phyloP scores from a whole-genome alignment of 2,888 invertebrate genomes.

The Muschampia plurimacula region DNA sequence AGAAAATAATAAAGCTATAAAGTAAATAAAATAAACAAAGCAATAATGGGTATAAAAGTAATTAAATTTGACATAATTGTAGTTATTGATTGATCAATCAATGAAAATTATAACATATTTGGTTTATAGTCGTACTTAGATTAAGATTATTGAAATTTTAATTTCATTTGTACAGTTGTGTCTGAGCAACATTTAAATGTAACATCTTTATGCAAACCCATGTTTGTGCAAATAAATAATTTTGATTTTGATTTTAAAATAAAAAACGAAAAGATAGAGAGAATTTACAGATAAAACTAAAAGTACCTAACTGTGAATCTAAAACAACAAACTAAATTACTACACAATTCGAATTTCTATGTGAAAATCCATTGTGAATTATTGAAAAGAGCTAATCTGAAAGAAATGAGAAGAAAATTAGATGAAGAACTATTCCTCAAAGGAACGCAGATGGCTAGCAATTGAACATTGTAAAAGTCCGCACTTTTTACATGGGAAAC shows the following conservation, averaged over 20 bases:
- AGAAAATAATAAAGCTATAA: too few species aligned
- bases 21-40: too few species aligned
- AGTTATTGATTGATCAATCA: too few species aligned
- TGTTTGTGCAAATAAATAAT: too few species aligned
- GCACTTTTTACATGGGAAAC: constrained; percentile 27
- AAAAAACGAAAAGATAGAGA: background rate
- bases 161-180: too few species aligned
- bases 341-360: constrained; percentile 20
- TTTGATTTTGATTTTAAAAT: background rate
- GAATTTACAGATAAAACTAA: background rate
- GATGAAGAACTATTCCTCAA: constrained; percentile 63
- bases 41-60: too few species aligned
- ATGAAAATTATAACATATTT: too few species aligned
- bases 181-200: too few species aligned
- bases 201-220: too few species aligned
- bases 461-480: constrained; percentile 50
- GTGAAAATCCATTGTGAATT: constrained; percentile 39
- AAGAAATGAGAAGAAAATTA: constrained; percentile 70
- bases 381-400: constrained; percentile 51
- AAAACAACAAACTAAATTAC: constrained; percentile 30
- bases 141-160: too few species aligned
- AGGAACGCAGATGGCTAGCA: constrained; percentile 64
- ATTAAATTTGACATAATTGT: too few species aligned
- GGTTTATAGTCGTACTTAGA: too few species aligned
- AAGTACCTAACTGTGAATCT: constrained; percentile 5